Base-by-base conservation (phyloP, 1,140 invertebrate species). In the Tetragnatha versicolor region DNA sequence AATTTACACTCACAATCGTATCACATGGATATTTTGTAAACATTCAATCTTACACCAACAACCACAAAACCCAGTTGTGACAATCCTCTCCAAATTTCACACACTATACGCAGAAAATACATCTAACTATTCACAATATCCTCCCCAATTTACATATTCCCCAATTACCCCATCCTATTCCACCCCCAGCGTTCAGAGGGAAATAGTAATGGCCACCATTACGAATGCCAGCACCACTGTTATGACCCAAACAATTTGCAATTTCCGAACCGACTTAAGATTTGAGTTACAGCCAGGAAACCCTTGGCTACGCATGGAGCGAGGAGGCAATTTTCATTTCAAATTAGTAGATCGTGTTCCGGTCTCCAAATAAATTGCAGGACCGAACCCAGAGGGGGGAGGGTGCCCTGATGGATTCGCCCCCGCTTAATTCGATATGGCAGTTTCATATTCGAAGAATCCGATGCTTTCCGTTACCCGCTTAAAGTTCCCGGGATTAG, bases 311-410 rank as follows among this genome's bases (percentile, higher is more conserved):
- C 55, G 55, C 31, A 33, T 58, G 29, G 35, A 58, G n/a, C n/a
- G 31, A 58, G 17, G 35, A 63, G 35, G 35, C 60, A 63, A 63
- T 63, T 63, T 63, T 63, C 60, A 63, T 63, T 63, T 63, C 35
- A 63, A 63, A 63, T 63, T 63, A 63, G 60, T 63, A 63, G 60
- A 63, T 63, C 60, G 25, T 39, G 22, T 63, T 63, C 60, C 25
- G 20, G 22, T n/a, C 29, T 63, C 25, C n/a, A 63, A 42, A 63
- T 42, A 63, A 63, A 63, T 63, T 63, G 60, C 60, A 17, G 22
- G 49, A 25, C 14, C 10, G 17, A 14, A n/a, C 29, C 17, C 35
- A 33, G 10, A 20, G 17, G 6, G 35, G 4, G 55, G 25, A 42
- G 35, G 20, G 33, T 25, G 42, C 37, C 27, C 10, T 63, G 60